These are phyloP conservation scores for Rostratula benghalensis DNA, from an alignment of 2,113 vertebrate genomes.

Conservation along the genomic window DNA sequence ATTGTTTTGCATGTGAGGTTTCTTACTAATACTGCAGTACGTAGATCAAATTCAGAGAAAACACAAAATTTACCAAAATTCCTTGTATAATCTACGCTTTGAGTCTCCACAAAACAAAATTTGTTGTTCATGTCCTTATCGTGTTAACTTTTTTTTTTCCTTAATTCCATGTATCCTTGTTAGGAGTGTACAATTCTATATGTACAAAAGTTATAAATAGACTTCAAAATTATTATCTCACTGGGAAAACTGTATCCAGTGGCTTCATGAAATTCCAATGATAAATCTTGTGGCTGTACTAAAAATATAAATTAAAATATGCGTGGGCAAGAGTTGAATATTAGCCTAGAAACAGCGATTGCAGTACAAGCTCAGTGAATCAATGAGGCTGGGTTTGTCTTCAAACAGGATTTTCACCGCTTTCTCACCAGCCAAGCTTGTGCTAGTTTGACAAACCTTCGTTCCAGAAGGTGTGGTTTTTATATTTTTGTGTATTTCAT, in stretches of 20 bases:
- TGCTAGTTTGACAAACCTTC: not conserved
- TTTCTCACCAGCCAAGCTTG: not conserved
- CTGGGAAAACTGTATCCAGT: not conserved
- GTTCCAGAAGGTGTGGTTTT: not conserved
- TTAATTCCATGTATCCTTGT: not conserved
- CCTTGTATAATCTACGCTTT: not conserved
- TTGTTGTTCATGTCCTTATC: not conserved
- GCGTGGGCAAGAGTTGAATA: not conserved
- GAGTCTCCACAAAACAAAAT: not conserved
- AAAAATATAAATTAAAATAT: not conserved
- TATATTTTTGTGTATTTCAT: not conserved
- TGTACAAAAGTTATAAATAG: not conserved
- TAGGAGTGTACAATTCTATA: not conserved
- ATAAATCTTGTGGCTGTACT: not conserved
- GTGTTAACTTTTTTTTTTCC: not conserved
- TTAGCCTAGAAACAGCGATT: not conserved
- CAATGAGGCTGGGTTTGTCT: not conserved
- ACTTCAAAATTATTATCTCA: not conserved
- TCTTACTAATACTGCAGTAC: not conserved
- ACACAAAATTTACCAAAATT: not conserved
- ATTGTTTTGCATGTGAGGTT: not conserved
- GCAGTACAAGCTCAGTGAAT: not conserved
- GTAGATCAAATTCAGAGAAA: not conserved
- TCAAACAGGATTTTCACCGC: not conserved
- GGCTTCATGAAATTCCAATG: not conserved